Conservation (phyloP, 2,113 vertebrate genomes). For the Cyphomyrus plagiostoma region DNA sequence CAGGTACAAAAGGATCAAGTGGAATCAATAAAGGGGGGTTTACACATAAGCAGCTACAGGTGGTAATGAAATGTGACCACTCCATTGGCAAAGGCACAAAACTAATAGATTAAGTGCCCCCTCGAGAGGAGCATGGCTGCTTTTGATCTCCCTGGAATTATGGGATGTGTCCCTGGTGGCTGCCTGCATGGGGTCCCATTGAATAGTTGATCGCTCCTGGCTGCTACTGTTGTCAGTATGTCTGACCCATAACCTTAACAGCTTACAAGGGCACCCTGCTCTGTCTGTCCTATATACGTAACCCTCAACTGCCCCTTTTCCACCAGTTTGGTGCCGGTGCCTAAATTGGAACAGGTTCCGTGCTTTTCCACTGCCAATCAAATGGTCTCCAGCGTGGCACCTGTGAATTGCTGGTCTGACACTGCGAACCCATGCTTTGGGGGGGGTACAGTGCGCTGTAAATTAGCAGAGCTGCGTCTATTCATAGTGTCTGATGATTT, state of each 20-base stretch:
- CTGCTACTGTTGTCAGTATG: neutral
- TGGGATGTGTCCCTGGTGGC: neutral
- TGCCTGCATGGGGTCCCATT: slow-evolving; percentile 31
- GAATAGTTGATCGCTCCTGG: neutral
- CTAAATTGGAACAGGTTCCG: neutral
- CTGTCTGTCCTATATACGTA: neutral
- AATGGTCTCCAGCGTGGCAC: neutral
- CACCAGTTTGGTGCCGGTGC: neutral
- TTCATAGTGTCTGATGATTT: neutral
- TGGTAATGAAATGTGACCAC: slow-evolving; percentile 13
- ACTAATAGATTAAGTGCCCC: slow-evolving; percentile 2
- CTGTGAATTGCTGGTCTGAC: neutral
- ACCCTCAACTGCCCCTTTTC: neutral
- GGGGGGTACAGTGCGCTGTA: neutral
- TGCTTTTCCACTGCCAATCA: neutral
- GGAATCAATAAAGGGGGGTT: slow-evolving; percentile 20
- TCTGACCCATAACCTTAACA: neutral
- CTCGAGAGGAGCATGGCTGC: neutral
- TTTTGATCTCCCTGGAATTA: slow-evolving; percentile 16
- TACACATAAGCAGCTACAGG: slow-evolving; percentile 9
- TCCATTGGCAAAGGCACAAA: slow-evolving; percentile 9
- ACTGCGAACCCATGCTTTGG: neutral
- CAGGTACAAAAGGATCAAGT: slow-evolving; percentile 28
- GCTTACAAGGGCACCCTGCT: neutral
- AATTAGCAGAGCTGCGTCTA: neutral